Evolutionary conservation across 2,888 invertebrate species (phyloP), one percentile per base, ranked within the genome.

Genomic region (Spicauda simplicius): DNA sequence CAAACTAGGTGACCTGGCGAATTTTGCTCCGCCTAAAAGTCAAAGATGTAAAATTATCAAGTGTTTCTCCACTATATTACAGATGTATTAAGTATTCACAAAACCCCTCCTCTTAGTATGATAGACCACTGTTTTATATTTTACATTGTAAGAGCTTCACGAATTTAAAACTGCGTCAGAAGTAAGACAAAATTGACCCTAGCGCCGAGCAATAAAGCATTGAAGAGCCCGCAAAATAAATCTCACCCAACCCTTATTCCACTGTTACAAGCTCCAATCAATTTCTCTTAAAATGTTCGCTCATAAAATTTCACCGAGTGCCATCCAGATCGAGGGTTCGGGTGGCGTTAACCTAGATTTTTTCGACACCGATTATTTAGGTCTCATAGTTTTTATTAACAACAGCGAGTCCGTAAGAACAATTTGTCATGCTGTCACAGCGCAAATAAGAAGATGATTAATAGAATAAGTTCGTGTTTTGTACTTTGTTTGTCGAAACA

Each of bases 401-500:
- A 30, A 45, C 58, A 54, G 48, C 20, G 18, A 48, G 52, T 10
- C 45, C 48, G 54, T 41, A 37, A 30, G 58, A 56, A 66, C 60
- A 56, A 66, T 66, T 66, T 60, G 66, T 66, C 66, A 61, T 55
- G 66, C 6, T 45, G 65, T 48, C 59, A 60, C 59, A 48, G 54
- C 55, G 48, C 59, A 60, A 66, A 66, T 60, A 53, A 55, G 55
- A 48, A 50, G 60, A 66, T 66, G 60, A 66, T 66, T 66, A 60
- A 66, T 66, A 55, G 66, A 45, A 3, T n/a, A 55, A 55, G 60
- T 66, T 66, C 65, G 59, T 60, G 59, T 60, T 55, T 66, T 66
- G 65, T 66, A 30, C 55, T 41, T 45, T 54, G 48, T 30, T 66
- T n/a, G 20, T 54, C 55, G 10, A 5, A 10, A 30, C 30, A 18